Base-by-base conservation (phyloP, 2,113 vertebrate species). In the Antigone vipio region DNA sequence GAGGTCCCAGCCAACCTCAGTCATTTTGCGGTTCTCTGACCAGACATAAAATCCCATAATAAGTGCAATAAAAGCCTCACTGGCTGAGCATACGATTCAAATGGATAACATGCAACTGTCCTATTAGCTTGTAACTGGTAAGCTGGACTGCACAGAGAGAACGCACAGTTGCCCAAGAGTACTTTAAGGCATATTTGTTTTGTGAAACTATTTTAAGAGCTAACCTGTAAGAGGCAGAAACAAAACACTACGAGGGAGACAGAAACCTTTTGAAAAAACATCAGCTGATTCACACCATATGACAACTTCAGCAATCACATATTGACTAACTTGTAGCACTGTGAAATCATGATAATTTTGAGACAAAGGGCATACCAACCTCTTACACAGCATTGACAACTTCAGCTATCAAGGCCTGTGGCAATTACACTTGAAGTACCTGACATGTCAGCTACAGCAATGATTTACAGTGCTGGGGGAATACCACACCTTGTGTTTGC, bases 201-300 rank as follows among this genome's bases (percentile, higher is more conserved):
- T 58, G 55, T 5, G 5, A 83, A 95, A 89, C 64, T 95, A 81
- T 74, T 78, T 89, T 50, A 95, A 87, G 84, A 94, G 45, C 29
- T 77, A n/a, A 9, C 50, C 34, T 79, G 12, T 49, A 85, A 90
- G 23, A 83, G n/a, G 67, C 27, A 88, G 47, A 49, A 85, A 88
- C 50, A 45, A 66, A 77, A 81, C 8, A 60, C 11, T 40, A 5
- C 0, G 1, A 79, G 17, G 27, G 23, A 90, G 40, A 73, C 27
- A 90, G 42, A 92, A 82, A 75, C 11, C 32, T 77, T 85, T n/a
- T 85, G 35, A 78, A 56, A 76, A 83, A 88, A 76, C 16, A 80
- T n/a, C 63, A 88, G 62, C 38, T 93, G 91, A 83, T 72, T 85
- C 40, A 66, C 11, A 62, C 19, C 45, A 40, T 1, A 3, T 32